Evolutionary conservation across 2,797 vertebrate species (phyloP).

Genomic region (Melanotaenia pygmaea): DNA sequence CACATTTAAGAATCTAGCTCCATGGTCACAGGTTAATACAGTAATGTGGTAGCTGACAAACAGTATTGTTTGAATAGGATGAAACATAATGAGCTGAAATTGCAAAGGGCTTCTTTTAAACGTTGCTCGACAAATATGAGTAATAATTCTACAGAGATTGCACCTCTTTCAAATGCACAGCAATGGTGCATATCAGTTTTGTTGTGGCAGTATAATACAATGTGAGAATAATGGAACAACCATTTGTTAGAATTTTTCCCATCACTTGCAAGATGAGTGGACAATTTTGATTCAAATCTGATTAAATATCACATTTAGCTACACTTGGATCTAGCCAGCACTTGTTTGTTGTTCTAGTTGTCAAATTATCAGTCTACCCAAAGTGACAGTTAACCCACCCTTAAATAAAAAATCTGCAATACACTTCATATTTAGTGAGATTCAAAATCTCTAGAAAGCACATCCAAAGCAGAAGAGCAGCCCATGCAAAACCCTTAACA

Average conservation of each 20-base stretch:
- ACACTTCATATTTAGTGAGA: constrained; percentile 67
- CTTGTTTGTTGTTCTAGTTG: constrained; percentile 39
- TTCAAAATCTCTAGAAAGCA: constrained; percentile 36
- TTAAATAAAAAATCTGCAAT: constrained; percentile 65
- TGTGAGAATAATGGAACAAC: constrained; percentile 14
- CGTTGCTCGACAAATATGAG: constrained; percentile 37
- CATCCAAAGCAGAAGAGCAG: neutral
- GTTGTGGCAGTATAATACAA: constrained; percentile 17
- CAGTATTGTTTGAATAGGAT: constrained; percentile 42
- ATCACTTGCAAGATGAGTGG: neutral
- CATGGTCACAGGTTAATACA: constrained; percentile 60
- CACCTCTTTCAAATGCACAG: neutral
- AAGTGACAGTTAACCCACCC: constrained; percentile 76
- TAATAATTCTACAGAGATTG: constrained; percentile 14
- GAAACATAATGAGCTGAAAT: constrained; percentile 45
- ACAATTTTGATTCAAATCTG: constrained; percentile 50
- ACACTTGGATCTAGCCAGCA: constrained; percentile 69
- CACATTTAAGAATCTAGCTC: constrained; percentile 21
- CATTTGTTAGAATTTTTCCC: neutral
- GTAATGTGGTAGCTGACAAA: constrained; percentile 51
- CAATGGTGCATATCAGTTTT: neutral
- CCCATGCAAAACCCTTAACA: too few species aligned
- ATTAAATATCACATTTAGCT: constrained; percentile 58
- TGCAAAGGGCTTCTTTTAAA: constrained; percentile 42
- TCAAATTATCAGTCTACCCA: constrained; percentile 54